Conservation (phyloP, 2,113 vertebrate species). For the Petrocephalus zakoni region DNA sequence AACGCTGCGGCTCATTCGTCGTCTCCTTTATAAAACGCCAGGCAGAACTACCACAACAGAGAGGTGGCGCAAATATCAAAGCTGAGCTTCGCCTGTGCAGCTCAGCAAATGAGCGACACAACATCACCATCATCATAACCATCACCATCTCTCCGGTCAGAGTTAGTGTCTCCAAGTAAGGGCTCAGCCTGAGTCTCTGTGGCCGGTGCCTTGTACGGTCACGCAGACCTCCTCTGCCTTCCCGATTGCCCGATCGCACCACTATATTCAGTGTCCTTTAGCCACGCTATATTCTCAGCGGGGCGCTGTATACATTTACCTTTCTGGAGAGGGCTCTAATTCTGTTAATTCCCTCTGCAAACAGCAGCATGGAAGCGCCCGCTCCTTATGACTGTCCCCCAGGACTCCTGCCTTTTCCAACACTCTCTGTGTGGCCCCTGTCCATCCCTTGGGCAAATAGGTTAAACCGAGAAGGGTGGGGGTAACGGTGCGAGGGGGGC, state of each 20-base stretch:
- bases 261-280: constrained; percentile 15
- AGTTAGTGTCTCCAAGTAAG: neutral
- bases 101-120: neutral
- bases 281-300: constrained; percentile 14
- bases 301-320: constrained; percentile 18
- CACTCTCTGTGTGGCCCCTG: constrained; percentile 12
- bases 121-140: neutral
- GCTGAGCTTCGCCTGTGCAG: neutral
- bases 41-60: too few relatives aligned
- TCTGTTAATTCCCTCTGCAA: constrained; percentile 19
- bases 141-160: neutral
- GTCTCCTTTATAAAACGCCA: too few relatives aligned
- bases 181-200: neutral
- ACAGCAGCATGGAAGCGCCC: neutral
- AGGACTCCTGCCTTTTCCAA: neutral
- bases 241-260: neutral
- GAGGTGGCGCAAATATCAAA: neutral
- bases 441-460: constrained; percentile 17
- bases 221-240: neutral
- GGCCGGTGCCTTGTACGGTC: neutral
- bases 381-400: neutral
- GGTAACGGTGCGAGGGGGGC: neutral
- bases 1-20: too few relatives aligned
- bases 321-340: constrained; percentile 23
- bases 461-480: neutral